A percentile compares a stretch with the other conserved stretches of the same genome.
These are phyloP conservation scores for Apamea anceps DNA, from an alignment of 2,888 invertebrate species.

Conservation along the genomic window DNA sequence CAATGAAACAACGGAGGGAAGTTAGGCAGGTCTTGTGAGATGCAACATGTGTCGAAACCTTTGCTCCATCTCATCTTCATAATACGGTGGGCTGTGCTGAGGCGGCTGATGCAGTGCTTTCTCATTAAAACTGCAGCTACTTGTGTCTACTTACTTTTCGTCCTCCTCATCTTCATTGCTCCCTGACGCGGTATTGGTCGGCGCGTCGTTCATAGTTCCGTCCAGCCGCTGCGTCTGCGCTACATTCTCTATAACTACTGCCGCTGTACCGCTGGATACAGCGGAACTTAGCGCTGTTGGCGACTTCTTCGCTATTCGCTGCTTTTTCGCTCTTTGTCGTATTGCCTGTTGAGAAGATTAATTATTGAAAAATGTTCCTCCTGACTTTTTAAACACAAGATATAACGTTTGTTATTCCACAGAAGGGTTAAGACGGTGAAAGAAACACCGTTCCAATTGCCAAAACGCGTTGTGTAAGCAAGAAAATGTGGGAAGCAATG, in stretches of 20 bases:
- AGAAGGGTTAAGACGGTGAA: too few species aligned
- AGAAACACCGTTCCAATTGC: too few species aligned
- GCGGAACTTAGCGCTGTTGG: slow-evolving; percentile 90
- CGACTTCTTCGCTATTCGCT: slow-evolving; percentile 93
- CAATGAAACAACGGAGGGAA: too few species aligned
- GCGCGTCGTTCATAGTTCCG: slow-evolving; percentile 93
- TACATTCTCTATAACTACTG: slow-evolving; percentile 96
- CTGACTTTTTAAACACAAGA: too few species aligned
- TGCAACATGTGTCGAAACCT: too few species aligned
- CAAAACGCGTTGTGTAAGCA: too few species aligned
- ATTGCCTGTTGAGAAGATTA: slow-evolving; percentile 91
- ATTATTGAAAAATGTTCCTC: not conserved
- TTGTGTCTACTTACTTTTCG: slow-evolving; percentile 82
- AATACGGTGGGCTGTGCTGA: too few species aligned
- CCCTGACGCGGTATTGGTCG: slow-evolving; percentile 97
- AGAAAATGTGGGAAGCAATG: too few species aligned
- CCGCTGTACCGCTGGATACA: slow-evolving; percentile 93
- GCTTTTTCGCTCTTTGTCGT: slow-evolving; percentile 95
- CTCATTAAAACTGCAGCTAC: not conserved
- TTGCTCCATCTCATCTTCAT: too few species aligned
- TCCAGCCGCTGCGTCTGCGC: slow-evolving; percentile 94
- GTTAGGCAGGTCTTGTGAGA: too few species aligned
- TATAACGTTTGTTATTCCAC: too few species aligned
- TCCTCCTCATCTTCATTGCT: slow-evolving; percentile 96
- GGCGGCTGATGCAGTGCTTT: too few species aligned